Evolutionary conservation across 1,140 invertebrate genomes (phyloP), one percentile per base, ranked within the genome.

Genomic region (Scaptomyza montana): DNA sequence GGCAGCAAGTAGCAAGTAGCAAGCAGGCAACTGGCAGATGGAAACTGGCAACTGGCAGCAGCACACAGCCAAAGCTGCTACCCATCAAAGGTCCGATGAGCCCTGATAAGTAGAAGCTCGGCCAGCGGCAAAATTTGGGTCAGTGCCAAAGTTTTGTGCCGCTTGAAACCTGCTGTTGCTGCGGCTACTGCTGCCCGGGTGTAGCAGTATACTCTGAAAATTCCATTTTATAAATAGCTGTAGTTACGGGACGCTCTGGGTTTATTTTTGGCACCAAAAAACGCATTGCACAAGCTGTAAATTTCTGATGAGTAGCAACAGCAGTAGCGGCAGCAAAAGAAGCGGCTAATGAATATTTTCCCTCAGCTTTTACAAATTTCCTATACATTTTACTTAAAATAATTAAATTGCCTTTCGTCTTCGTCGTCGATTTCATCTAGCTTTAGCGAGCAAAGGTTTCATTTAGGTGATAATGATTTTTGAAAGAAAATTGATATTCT

Each of bases 221-320:
- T 84, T 85, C 84, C 76, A 80, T 85, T 84, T 82, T 84, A 66
- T 85, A 84, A 84, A 84, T 84, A 84, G 65, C 65, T 66, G 54
- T 79, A 74, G 80, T 84, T 84, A 79, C 56, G 50, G 63, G 62
- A 9, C 54, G 53, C 28, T 36, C 50, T 49, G 33, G 59, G 59
- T 60, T 84, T 78, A 69, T 72, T 72, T 76, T 73, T 56, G 60
- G 56, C 12, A 6, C 21, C 51, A 13, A 5, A 45, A 59, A 57
- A 47, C 21, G 30, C 21, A 78, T 70, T 81, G 67, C 62, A 77
- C 67, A 80, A 66, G 73, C 73, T 85, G 77, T 84, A 84, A 85
- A 84, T 79, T 77, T 84, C 72, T 84, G 80, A 84, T 84, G 80
- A 84, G 80, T 72, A 76, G 51, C 53, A 39, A 2, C 6, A 36